Conservation (phyloP, 2,888 invertebrate species). For the Cantharis lateralis region DNA sequence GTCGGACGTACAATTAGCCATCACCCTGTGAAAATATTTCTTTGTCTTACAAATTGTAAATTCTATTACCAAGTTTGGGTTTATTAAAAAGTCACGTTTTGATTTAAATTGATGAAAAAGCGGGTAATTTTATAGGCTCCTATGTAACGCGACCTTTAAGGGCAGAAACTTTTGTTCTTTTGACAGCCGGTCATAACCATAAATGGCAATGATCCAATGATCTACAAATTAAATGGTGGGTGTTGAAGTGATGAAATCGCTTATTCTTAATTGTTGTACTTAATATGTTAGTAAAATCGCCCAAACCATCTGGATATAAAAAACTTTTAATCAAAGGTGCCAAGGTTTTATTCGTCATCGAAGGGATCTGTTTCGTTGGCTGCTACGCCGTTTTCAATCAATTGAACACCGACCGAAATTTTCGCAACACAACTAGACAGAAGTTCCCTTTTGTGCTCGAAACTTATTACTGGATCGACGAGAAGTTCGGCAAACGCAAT, state of each 20-base stretch:
- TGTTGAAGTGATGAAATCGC: not conserved
- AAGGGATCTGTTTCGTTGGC: conserved; percentile 63
- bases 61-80: not conserved
- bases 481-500: conserved; percentile 61
- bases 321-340: conserved; percentile 61
- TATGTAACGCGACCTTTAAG: not conserved
- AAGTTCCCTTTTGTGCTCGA: conserved; percentile 70
- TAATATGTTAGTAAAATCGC: conserved; percentile 69
- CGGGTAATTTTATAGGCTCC: not conserved
- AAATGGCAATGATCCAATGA: not conserved
- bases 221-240: not conserved
- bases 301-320: conserved; percentile 60
- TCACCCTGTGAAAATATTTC: too few relatives aligned
- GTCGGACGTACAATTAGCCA: too few relatives aligned
- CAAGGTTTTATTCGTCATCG: conserved; percentile 62
- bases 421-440: conserved; percentile 69
- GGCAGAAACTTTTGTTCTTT: not conserved
- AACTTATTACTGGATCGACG: conserved; percentile 72
- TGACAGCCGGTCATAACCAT: not conserved
- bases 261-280: conserved; percentile 26
- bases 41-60: too few relatives aligned
- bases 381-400: conserved; percentile 70
- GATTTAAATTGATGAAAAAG: too few relatives aligned
- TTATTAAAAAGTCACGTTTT: too few relatives aligned
- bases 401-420: conserved; percentile 74